These are phyloP conservation scores for Margarornis squamiger DNA, from an alignment of 2,797 vertebrate species.

Conservation along the genomic window DNA sequence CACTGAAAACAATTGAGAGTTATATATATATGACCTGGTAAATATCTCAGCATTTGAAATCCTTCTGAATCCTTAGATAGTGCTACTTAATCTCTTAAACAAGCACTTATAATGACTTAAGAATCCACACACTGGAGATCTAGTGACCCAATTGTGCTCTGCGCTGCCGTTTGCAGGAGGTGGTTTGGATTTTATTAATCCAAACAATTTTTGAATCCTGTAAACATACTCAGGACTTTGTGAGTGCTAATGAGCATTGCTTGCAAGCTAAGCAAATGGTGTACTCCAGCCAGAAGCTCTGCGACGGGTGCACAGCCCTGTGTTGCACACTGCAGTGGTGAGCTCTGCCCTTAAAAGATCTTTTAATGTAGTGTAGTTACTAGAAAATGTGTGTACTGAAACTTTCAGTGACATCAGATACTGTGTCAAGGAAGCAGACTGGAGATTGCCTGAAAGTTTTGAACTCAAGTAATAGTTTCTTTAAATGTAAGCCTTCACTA, in stretches of 20 bases:
- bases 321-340: not conserved
- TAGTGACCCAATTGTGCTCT: not conserved
- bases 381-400: not conserved
- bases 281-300: not conserved
- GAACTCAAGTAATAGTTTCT: not conserved
- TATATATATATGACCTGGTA: not conserved
- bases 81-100: slow-evolving; percentile 27
- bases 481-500: not conserved
- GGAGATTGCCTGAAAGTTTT: not conserved
- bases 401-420: not conserved
- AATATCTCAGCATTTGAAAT: slow-evolving; percentile 27
- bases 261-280: not conserved
- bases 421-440: not conserved
- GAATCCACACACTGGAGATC: not conserved
- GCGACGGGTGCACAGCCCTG: accelerated
- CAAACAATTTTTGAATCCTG: not conserved
- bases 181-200: not conserved
- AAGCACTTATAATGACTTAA: not conserved
- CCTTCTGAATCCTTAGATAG: not conserved
- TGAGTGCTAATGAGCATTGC: not conserved
- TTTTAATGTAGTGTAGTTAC: not conserved
- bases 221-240: not conserved
- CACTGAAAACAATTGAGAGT: not conserved
- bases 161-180: not conserved
- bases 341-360: not conserved